These are phyloP conservation scores for Nibea albiflora DNA, from an alignment of 2,113 vertebrate species.

Conservation along the genomic window DNA sequence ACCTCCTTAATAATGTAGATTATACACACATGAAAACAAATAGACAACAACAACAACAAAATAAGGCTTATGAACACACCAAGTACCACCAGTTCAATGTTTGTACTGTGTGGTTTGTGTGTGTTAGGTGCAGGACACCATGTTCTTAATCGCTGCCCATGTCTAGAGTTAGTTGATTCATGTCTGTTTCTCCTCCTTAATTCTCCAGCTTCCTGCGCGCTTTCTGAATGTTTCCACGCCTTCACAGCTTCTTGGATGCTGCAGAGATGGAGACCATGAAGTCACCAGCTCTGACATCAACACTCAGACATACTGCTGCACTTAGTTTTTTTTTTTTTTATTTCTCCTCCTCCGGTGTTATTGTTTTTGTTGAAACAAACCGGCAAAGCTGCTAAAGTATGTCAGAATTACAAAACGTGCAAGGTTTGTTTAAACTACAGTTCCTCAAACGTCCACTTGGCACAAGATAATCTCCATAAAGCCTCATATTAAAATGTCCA, in stretches of 20 bases:
- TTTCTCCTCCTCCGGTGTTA: not conserved
- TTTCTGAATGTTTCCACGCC: constrained; percentile 7
- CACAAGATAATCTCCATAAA: too few relatives aligned
- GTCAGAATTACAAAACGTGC: not conserved
- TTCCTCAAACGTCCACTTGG: too few relatives aligned
- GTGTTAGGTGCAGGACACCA: not conserved
- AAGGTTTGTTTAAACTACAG: not conserved
- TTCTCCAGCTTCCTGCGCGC: not conserved
- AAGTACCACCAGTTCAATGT: not conserved
- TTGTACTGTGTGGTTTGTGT: not conserved
- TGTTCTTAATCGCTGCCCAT: not conserved
- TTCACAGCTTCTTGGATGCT: constrained; percentile 46
- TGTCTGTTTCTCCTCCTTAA: not conserved
- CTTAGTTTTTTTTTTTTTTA: too few relatives aligned
- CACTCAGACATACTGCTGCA: not conserved
- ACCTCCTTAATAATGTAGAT: not conserved
- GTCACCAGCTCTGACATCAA: constrained; percentile 58
- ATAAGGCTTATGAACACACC: not conserved
- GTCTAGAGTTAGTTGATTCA: not conserved
- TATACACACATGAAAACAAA: not conserved
- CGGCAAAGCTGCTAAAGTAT: not conserved
- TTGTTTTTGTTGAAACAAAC: too few relatives aligned
- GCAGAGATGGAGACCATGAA: constrained; percentile 48
- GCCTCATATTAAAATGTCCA: too few relatives aligned
- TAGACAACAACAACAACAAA: too few relatives aligned